Conservation (phyloP, 2,797 vertebrate species). For the Agapornis canus region DNA sequence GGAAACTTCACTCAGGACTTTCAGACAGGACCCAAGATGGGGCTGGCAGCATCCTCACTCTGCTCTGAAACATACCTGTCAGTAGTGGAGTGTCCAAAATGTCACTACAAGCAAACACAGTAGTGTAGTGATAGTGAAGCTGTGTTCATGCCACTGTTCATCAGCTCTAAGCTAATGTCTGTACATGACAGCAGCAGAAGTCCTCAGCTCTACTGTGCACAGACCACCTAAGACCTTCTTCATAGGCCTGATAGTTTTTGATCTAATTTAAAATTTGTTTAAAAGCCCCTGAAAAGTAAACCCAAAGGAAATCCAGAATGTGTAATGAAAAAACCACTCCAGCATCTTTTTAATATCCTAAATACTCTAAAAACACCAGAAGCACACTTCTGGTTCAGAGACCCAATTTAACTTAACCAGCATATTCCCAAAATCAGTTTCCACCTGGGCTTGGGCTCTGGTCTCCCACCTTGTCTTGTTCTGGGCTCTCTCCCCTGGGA, state of each 20-base stretch:
- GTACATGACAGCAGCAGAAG: background rate
- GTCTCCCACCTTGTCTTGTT: background rate
- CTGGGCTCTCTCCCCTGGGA: background rate
- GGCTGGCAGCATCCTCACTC: background rate
- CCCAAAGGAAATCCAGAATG: background rate
- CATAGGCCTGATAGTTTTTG: background rate
- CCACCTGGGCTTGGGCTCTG: background rate
- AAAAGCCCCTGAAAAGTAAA: background rate
- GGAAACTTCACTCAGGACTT: background rate
- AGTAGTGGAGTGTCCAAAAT: background rate
- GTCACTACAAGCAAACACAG: background rate
- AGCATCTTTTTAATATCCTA: background rate
- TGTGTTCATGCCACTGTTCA: rapidly evolving
- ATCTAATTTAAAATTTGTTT: background rate
- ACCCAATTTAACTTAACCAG: background rate
- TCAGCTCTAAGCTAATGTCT: background rate
- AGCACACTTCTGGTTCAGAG: background rate
- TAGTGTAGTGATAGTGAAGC: background rate
- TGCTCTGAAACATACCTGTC: background rate
- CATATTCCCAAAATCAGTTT: background rate
- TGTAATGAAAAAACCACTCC: background rate
- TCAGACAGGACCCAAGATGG: background rate
- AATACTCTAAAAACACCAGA: background rate
- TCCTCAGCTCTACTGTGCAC: background rate
- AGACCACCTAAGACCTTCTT: background rate